Conservation (phyloP, 2,113 vertebrate genomes). For the Calyptommatus sinebrachiatus region DNA sequence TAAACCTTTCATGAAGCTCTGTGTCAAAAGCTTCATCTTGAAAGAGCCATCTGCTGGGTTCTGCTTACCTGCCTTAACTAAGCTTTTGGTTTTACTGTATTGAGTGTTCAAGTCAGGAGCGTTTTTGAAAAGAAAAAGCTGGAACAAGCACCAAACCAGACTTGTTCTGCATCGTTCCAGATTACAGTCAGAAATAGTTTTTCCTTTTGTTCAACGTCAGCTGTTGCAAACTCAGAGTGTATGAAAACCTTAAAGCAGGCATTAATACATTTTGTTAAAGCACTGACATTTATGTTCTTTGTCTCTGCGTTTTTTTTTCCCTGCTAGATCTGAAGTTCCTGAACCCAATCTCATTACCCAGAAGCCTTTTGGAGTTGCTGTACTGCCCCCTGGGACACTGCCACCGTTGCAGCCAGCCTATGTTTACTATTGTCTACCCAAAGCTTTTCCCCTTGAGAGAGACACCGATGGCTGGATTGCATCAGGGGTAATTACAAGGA, state of each 20-base stretch:
- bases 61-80: neutral
- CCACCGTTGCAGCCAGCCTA: slow-evolving; percentile 92
- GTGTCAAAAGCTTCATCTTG: neutral
- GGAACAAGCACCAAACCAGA: too few species aligned
- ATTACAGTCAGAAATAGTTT: neutral
- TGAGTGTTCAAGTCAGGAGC: too few species aligned
- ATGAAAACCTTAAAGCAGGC: neutral
- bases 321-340: slow-evolving; percentile 77
- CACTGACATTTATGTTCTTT: slow-evolving; percentile 14
- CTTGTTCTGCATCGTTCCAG: neutral
- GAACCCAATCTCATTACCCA: slow-evolving; percentile 84
- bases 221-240: neutral
- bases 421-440: slow-evolving; percentile 97
- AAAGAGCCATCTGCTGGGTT: neutral
- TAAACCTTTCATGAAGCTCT: neutral
- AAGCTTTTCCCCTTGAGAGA: slow-evolving; percentile 92
- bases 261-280: slow-evolving; percentile 19
- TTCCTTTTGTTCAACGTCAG: neutral
- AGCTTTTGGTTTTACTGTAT: neutral
- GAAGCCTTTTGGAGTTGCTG: slow-evolving; percentile 87
- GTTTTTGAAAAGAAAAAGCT: neutral
- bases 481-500: slow-evolving; percentile 83
- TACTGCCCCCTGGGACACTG: slow-evolving; percentile 93
- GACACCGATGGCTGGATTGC: slow-evolving; percentile 90
- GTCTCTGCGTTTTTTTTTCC: too few species aligned